Base-by-base conservation (phyloP, 2,113 vertebrate genomes). In the Thunnus thynnus region DNA sequence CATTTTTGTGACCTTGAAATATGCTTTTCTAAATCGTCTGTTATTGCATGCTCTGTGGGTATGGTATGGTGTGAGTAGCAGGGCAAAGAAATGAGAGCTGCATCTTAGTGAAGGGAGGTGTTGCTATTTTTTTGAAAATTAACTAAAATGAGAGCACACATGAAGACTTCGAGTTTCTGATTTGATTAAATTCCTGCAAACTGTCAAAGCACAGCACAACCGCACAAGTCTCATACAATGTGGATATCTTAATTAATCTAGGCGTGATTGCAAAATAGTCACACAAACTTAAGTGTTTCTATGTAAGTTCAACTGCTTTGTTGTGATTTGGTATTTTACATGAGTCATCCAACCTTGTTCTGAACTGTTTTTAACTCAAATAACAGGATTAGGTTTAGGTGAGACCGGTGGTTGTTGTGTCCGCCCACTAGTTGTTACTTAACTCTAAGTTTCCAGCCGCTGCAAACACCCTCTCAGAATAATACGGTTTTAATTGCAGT, bases 311-410 rank as follows among this genome's bases (percentile, higher is more conserved):
- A 14, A 44, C 3, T 44, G 11, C 13, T 60, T 25, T 6, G 25
- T 75, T 61, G 22, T 13, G 12, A 16, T 77, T 71, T 41, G 11
- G 0, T 11, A 0, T 8, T 36, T 69, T 69, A 17, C 25, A 47
- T 32, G 46, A 17, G 3, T 56, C 56, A 52, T 2, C 32, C 11
- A 11, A 41, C 32, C 52, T 47, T 62, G 12, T 20, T 25, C 22
- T 69, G 20, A 22, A 47, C 30, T 46, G 46, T 46, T 12, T 20
- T 41, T 17, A 13, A 62, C n/a, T 27, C 11, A 57, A 16, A 4
- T 32, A 54, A 61, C 51, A 60, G 36, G 41, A 74, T 73, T 64
- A 67, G 52, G 25, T 17, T 70, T 32, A 55, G 5, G n/a, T 32
- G 17, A 50, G 44, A 20, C 46, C 20, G 50, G 18, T 41, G 20